Evolutionary conservation across 2,888 invertebrate genomes (phyloP), one percentile per base, ranked within the genome.

Genomic region (Orthosia gracilis): DNA sequence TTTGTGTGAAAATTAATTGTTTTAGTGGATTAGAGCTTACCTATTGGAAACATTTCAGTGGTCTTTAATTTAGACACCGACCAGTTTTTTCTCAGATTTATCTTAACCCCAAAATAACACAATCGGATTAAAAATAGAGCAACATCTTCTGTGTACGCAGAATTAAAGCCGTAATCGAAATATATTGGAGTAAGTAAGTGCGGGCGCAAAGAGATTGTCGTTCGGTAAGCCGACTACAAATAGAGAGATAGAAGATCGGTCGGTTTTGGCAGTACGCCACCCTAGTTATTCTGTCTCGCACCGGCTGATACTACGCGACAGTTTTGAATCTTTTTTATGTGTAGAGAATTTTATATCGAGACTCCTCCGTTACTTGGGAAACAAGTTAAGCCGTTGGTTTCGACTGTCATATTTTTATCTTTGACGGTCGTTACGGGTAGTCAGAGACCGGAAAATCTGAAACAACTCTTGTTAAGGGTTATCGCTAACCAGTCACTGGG

Each of bases 261-360:
- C 88, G 89, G 89, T 92, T 92, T 92, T 94, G 94, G 94, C 94
- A 92, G 70, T 69, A 75, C 86, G 94, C 94, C 95, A 76, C 78
- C 70, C 88, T 85, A 88, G 88, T 87, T 90, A 90, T 90, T 88
- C 89, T 81, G 81, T 85, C 85, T 87, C 84, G 79, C 83, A 87
- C 85, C 85, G 81, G 74, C 84, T 83, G 87, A 88, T 90, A 73
- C 76, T 72, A 62, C 82, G 72, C 77, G 84, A 86, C 84, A 84
- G 84, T 88, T 72, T 62, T 50, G 49, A 62, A 63, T 66, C 26
- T 58, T 77, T 72, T 58, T 59, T 76, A 18, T 58, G 5, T 23
- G 12, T 21, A 58, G 11, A 58, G 21, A 47, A 69, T 58, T n/a
- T 58, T n/a, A 52, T 40, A 59, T 9, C 4, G 9, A 40, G 40